A percentile compares a stretch with the other conserved stretches of the same genome.
These are phyloP conservation scores for Aporophyla lueneburgensis DNA, from an alignment of 2,888 invertebrate species.

Conservation along the genomic window DNA sequence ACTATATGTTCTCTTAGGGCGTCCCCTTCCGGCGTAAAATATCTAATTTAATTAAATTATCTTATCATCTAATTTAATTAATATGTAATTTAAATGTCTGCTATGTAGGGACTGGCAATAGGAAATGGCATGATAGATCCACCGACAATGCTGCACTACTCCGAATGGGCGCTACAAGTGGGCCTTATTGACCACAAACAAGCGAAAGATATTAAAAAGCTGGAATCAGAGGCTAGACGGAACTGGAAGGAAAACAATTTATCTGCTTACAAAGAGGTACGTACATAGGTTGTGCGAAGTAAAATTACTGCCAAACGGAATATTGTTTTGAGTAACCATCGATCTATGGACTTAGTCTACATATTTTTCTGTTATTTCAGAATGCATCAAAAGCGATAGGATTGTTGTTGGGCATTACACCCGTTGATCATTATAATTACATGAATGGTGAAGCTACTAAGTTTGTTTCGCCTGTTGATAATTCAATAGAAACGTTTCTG, in stretches of 20 bases:
- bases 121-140: conserved; percentile 32
- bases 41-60: too few relatives aligned
- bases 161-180: conserved; percentile 51
- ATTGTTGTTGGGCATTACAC: background rate
- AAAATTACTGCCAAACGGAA: too few relatives aligned
- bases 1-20: too few relatives aligned
- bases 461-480: background rate
- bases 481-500: conserved; percentile 20
- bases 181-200: conserved; percentile 51
- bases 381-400: too few relatives aligned
- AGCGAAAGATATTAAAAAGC: conserved; percentile 28
- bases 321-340: too few relatives aligned
- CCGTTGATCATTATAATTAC: conserved; percentile 22
- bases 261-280: background rate
- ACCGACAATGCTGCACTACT: conserved; percentile 16
- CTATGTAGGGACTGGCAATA: conserved; percentile 12
- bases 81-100: too few relatives aligned
- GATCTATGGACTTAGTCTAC: too few relatives aligned
- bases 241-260: conserved; percentile 8
- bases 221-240: conserved; percentile 17
- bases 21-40: too few relatives aligned
- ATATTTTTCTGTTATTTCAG: too few relatives aligned
- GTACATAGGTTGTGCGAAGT: too few relatives aligned
- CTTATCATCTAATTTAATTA: too few relatives aligned
- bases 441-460: background rate